Conservation (phyloP, 2,888 invertebrate species). For the Vandiemenella viatica region DNA sequence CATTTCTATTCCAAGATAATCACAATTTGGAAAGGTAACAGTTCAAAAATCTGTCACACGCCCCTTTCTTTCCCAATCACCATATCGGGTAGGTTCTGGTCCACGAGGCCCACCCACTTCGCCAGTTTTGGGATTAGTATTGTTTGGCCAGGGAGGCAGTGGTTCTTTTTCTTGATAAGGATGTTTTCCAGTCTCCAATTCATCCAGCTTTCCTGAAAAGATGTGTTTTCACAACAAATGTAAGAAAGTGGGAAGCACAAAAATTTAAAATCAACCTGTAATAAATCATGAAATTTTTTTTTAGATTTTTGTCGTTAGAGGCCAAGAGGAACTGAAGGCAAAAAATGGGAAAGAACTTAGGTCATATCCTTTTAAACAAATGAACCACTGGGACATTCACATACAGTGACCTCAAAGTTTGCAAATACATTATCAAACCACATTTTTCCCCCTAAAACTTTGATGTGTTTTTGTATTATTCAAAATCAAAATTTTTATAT, state of each 20-base stretch:
- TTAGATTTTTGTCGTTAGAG: not conserved
- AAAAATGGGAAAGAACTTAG: too few relatives aligned
- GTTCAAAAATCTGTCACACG: slow-evolving; percentile 91
- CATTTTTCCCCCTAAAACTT: too few relatives aligned
- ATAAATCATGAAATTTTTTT: not conserved
- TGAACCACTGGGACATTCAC: too few relatives aligned
- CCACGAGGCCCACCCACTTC: slow-evolving; percentile 91
- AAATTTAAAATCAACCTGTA: not conserved
- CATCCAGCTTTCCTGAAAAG: slow-evolving; percentile 58
- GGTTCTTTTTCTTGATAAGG: slow-evolving; percentile 71
- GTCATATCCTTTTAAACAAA: too few relatives aligned
- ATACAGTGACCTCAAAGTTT: too few relatives aligned
- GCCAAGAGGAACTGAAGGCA: too few relatives aligned
- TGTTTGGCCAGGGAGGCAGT: slow-evolving; percentile 67
- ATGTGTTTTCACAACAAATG: too few relatives aligned
- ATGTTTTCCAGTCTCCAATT: slow-evolving; percentile 48
- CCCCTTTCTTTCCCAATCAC: slow-evolving; percentile 99
- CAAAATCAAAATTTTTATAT: too few relatives aligned
- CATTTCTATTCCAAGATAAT: too few relatives aligned
- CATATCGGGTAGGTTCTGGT: slow-evolving; percentile 96
- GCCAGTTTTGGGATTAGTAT: slow-evolving; percentile 81
- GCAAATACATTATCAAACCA: too few relatives aligned
- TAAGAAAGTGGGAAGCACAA: not conserved
- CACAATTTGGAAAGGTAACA: too few relatives aligned
- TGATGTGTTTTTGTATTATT: too few relatives aligned